Evolutionary conservation across 1,140 invertebrate genomes (phyloP), one percentile per base, ranked within the genome.

Genomic region (Andrena cerasifolii): DNA sequence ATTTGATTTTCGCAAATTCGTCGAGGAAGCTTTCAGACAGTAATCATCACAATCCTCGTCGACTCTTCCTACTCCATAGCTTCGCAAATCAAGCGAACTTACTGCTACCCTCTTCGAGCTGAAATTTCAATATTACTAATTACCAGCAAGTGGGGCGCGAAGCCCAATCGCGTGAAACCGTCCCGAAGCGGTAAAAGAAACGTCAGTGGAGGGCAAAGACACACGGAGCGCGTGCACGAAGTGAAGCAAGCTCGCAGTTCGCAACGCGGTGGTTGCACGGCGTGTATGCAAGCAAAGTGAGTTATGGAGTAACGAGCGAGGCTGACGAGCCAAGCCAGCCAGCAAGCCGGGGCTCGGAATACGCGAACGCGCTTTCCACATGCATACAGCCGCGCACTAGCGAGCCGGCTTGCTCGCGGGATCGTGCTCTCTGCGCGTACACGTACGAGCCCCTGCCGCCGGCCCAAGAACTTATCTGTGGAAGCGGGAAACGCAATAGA

Each of bases 401-500:
- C 28, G 14, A 3, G 3, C 4, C 6, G 7, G 18, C 31, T 40
- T 10, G 36, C 36, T 10, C 56, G 43, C 65, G 58, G 49, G 54
- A 76, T 81, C 66, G 54, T 59, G 71, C 59, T 63, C 77, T 85
- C 79, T 47, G 43, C 36, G 43, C 26, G 49, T 59, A 45, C 36
- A 54, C 70, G 31, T 65, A 63, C 63, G 12, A 54, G 45, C 49
- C 51, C n/a, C 33, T 28, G 33, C 45, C 47, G 28, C 33, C 33
- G 53, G 74, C 54, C 70, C 75, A 63, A 67, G 61, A 77, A 79
- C 76, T 86, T 86, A 82, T 85, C 83, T 83, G 63, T 85, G 75
- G 54, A 78, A 84, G 74, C 74, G 73, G 78, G 80, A 83, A 85
- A 85, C 63, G 80, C 72, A 80, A 86, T 86, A 82, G 78, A 86